Conservation (phyloP, 2,797 vertebrate species). For the Protosalanx chinensis region DNA sequence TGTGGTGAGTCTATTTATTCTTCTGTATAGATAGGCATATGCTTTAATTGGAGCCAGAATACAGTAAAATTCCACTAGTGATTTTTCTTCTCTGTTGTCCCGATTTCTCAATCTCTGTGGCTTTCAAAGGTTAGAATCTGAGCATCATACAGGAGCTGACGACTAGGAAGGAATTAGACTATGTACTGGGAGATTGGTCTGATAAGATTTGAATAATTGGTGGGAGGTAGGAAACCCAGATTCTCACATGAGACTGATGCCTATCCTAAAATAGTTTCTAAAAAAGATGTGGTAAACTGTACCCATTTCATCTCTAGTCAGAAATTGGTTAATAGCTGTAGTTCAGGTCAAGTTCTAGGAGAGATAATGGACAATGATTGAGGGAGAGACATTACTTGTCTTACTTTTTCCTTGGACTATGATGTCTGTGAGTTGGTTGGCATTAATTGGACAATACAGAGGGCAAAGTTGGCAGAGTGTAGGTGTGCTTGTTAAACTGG, state of each 20-base stretch:
- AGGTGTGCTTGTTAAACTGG: slow-evolving; percentile 64
- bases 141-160: slow-evolving; percentile 45
- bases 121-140: slow-evolving; percentile 35
- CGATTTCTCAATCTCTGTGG: slow-evolving; percentile 20
- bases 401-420: slow-evolving; percentile 34
- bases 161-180: slow-evolving; percentile 63
- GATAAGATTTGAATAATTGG: slow-evolving; percentile 66
- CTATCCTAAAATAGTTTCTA: slow-evolving; percentile 52
- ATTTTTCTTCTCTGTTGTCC: slow-evolving; percentile 54
- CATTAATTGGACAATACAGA: slow-evolving; percentile 59
- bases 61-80: slow-evolving; percentile 44
- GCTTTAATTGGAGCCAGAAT: slow-evolving; percentile 37
- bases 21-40: neutral
- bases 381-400: slow-evolving; percentile 44
- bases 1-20: neutral
- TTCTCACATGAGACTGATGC: slow-evolving; percentile 59
- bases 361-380: slow-evolving; percentile 36
- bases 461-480: slow-evolving; percentile 63
- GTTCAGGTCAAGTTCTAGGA: neutral
- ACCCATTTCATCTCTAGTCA: neutral
- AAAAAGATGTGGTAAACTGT: slow-evolving; percentile 6
- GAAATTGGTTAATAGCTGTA: neutral
- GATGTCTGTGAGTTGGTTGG: slow-evolving; percentile 50
- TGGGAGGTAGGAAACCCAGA: slow-evolving; percentile 71
- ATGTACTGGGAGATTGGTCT: slow-evolving; percentile 62